Conservation (phyloP, 2,113 vertebrate genomes). For the Brachypodius melanocephalos region DNA sequence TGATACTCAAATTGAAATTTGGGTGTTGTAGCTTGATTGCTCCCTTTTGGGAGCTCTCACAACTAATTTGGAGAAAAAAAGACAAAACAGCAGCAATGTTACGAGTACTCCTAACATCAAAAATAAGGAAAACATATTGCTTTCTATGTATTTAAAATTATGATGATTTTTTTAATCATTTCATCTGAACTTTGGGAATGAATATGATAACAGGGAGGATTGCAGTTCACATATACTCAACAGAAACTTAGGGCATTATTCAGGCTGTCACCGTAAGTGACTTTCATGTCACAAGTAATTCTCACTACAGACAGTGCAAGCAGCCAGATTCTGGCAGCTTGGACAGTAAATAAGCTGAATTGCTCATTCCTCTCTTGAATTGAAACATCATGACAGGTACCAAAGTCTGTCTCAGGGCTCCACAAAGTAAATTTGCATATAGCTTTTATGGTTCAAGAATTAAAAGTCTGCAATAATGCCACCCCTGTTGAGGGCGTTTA, state of each 20-base stretch:
- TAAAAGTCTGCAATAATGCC: neutral
- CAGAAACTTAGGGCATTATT: slow-evolving; percentile 15
- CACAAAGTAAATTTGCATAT: neutral
- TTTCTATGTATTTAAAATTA: neutral
- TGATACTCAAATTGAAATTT: neutral
- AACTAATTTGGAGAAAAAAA: neutral
- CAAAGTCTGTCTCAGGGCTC: neutral
- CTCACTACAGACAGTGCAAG: slow-evolving; percentile 6
- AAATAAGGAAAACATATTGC: neutral
- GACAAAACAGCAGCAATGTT: neutral
- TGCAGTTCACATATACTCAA: neutral
- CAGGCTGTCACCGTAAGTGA: slow-evolving; percentile 35
- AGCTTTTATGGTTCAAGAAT: neutral
- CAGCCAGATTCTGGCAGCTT: slow-evolving; percentile 39
- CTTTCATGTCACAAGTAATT: slow-evolving; percentile 54
- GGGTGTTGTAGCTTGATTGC: neutral
- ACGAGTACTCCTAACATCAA: neutral
- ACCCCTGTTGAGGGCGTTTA: neutral
- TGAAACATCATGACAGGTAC: slow-evolving; percentile 46
- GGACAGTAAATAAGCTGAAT: slow-evolving; percentile 42
- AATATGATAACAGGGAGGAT: neutral
- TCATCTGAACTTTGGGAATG: neutral
- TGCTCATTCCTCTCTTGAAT: slow-evolving; percentile 8
- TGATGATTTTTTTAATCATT: neutral
- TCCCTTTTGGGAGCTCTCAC: neutral